Evolutionary conservation across 2,797 vertebrate genomes (phyloP).

Genomic region (Potorous gilbertii): DNA sequence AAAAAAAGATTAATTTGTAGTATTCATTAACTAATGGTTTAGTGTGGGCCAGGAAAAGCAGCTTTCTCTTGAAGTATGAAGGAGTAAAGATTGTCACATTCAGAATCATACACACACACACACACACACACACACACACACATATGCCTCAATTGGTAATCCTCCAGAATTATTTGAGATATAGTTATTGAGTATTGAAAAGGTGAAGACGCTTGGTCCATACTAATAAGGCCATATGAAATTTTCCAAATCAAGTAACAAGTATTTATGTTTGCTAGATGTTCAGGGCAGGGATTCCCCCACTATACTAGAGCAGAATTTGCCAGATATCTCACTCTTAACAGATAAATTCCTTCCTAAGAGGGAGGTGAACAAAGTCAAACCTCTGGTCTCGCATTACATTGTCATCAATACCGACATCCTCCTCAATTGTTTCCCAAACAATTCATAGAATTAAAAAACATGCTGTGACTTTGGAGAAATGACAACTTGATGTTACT

Average conservation of each 20-base stretch:
- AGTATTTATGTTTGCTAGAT: no score
- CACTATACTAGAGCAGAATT: no score
- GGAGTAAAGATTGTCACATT: neutral
- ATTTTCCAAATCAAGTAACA: neutral
- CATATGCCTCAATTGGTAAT: neutral
- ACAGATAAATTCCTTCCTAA: neutral
- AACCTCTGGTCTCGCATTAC: neutral
- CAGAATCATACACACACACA: neutral
- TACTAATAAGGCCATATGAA: neutral
- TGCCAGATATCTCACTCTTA: no score
- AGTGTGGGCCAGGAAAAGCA: constrained; percentile 83
- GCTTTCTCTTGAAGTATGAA: neutral
- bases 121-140: neutral
- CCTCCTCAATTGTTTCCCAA: neutral
- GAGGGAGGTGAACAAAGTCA: neutral
- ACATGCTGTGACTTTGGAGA: neutral
- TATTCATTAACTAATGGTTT: constrained; percentile 90
- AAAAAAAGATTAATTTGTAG: constrained; percentile 87
- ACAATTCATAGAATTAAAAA: neutral
- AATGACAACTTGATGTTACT: neutral
- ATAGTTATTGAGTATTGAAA: neutral
- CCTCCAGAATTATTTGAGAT: neutral
- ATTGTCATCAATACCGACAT: neutral
- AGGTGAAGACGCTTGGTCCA: neutral
- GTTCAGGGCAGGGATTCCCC: no score